phyloP scores from a whole-genome alignment of 1,140 invertebrate genomes.

The Ips nitidus region DNA sequence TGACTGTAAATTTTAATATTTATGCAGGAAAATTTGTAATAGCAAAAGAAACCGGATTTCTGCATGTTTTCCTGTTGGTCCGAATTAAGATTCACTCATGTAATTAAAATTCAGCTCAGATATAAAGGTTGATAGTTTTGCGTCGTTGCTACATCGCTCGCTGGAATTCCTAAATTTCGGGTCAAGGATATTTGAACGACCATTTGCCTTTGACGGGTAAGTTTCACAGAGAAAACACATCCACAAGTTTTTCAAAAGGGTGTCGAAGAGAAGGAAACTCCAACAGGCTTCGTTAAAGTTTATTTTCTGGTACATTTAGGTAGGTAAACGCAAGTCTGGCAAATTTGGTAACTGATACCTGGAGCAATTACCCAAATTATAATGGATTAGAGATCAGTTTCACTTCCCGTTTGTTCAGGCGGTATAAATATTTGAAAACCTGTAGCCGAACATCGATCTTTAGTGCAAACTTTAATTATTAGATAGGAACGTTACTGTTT shows the following conservation, averaged over 20 bases:
- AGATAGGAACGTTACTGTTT: too few species aligned
- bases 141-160: not conserved
- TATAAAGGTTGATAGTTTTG: not conserved
- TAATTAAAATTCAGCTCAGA: slow-evolving; percentile 11
- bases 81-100: too few species aligned
- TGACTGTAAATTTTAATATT: too few species aligned
- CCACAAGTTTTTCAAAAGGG: too few species aligned
- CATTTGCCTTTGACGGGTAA: too few species aligned
- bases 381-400: slow-evolving; percentile 4
- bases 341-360: not conserved
- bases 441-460: not conserved
- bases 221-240: too few species aligned
- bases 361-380: not conserved
- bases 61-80: not conserved
- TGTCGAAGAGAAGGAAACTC: too few species aligned
- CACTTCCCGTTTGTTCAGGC: not conserved
- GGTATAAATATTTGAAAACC: not conserved
- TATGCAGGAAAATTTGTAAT: too few species aligned
- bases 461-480: too few species aligned
- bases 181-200: not conserved
- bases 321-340: not conserved
- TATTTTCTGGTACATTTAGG: too few species aligned
- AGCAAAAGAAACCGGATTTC: slow-evolving; percentile 9
- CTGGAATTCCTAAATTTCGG: not conserved
- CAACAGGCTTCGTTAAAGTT: too few species aligned